Base-by-base conservation (phyloP, 2,888 invertebrate species). In the Acleris cristana region DNA sequence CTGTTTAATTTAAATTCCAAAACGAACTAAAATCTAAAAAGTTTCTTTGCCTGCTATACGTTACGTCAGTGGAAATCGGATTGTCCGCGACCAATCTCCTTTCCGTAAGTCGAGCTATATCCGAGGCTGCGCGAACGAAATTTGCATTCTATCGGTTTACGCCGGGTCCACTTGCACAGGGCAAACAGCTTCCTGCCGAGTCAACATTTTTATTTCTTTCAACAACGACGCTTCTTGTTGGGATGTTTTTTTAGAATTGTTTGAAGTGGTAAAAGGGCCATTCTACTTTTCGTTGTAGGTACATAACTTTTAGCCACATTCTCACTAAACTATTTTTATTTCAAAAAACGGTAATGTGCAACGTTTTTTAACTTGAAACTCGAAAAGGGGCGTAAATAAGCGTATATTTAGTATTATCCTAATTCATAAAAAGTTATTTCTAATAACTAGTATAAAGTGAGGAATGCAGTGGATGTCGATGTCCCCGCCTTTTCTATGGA, bases 91-190 rank as follows among this genome's bases (percentile, higher is more conserved):
- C 53, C 58, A 63, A 62, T 67, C 57, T 61, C 56, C 66, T 58
- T 62, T 54, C 62, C 56, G 67, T 63, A 63, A 63, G 67, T 48
- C 62, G 62, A 49, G 63, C 48, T 54, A 58, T 49, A 62, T 62
- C 65, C 62, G 53, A 58, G 54, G 59, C 59, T 34, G 49, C 26
- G 62, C 53, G 72, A 78, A 79, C 76, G 61, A 70, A 85, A 88
- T 89, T 89, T 88, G 84, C 85, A 88, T 89, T 85, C 81, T 70
- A 80, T 82, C 80, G 84, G 84, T 82, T 86, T 81, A 78, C 75
- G 73, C 65, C 71, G 66, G 73, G 76, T 77, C 79, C 76, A 75
- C 77, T 81, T 68, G 66, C 71, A 71, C 71, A 65, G 71, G 76
- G 75, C 77, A 77, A 83, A 81, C 81, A 80, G 74, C 78, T 82